A percentile compares a stretch with the other conserved stretches of the same genome.
Evolutionary conservation across 2,113 vertebrate genomes (phyloP).

Genomic region (Amazona guildingii): DNA sequence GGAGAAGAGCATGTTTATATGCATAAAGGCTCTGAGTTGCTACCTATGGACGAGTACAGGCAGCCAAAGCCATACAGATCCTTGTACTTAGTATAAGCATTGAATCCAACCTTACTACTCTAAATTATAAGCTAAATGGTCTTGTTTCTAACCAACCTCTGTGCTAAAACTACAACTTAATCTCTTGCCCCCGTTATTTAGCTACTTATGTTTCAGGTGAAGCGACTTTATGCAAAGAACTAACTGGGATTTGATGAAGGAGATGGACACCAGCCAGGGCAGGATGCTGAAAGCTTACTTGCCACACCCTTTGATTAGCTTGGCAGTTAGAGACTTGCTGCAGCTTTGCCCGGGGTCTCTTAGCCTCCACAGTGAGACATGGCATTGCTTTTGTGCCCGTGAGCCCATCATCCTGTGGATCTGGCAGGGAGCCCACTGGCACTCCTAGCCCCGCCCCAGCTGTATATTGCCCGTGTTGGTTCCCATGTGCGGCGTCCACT

Average conservation of each 20-base stretch:
- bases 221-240: neutral
- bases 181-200: neutral
- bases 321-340: too few relatives aligned
- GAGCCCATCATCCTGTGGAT: fast-evolving
- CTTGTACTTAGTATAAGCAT: neutral
- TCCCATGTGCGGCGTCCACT: neutral
- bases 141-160: neutral
- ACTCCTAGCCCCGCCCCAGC: fast-evolving
- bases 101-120: neutral
- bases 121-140: fast-evolving
- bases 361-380: fast-evolving
- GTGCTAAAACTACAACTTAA: neutral
- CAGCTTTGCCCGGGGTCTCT: neutral
- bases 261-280: neutral
- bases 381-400: fast-evolving
- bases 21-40: neutral
- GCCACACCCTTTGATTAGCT: neutral
- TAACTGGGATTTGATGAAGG: neutral
- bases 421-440: neutral
- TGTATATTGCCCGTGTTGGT: neutral
- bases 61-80: neutral
- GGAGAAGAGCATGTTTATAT: neutral
- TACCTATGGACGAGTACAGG: too few relatives aligned
- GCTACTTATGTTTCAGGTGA: neutral
- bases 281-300: neutral